Conservation (phyloP, 2,797 vertebrate species). For the Mallotus villosus region DNA sequence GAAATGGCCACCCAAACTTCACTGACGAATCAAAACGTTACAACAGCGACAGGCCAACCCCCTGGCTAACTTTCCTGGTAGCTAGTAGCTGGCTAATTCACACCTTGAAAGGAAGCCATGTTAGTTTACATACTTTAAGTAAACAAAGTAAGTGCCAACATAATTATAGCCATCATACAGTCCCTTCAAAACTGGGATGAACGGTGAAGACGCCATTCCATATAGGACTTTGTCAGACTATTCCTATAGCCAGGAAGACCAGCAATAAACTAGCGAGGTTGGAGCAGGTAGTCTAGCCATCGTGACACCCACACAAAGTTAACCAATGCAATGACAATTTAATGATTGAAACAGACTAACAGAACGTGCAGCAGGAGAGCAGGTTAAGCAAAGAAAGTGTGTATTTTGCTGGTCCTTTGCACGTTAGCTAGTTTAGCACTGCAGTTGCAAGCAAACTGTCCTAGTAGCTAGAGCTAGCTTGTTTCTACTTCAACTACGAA, state of each 20-base stretch:
- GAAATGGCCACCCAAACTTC: constrained; percentile 74
- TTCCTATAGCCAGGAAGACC: too few species aligned
- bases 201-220: too few species aligned
- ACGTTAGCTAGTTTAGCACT: too few species aligned
- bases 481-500: too few species aligned
- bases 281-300: not conserved
- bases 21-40: constrained; percentile 70
- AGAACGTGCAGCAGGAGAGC: not conserved
- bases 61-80: constrained; percentile 60
- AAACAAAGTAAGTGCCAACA: not conserved
- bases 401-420: too few species aligned
- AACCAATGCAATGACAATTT: not conserved
- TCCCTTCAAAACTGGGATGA: not conserved
- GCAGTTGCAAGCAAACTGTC: too few species aligned
- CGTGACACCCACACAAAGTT: not conserved
- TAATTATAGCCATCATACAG: not conserved
- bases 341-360: not conserved
- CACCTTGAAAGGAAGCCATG: not conserved
- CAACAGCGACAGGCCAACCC: constrained; percentile 65
- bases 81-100: constrained; percentile 10
- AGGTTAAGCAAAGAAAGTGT: not conserved
- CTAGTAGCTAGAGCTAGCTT: too few species aligned
- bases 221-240: too few species aligned
- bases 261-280: not conserved
- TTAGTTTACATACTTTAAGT: not conserved